Base-by-base conservation (phyloP, 2,888 invertebrate genomes). In the Thumatha senex region DNA sequence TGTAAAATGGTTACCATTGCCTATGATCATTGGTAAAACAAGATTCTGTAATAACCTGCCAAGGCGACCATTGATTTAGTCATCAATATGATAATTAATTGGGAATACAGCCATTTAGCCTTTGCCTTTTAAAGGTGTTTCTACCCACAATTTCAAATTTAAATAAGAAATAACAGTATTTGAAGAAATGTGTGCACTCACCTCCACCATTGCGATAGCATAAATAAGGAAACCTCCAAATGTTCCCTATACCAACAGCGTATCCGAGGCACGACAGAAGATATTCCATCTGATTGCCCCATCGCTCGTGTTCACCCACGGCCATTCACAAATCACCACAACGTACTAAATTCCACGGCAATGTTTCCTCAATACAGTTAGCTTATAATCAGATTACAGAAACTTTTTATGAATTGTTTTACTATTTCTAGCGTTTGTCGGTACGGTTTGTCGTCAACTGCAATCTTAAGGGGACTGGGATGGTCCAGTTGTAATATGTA, bases 121-220 rank as follows among this genome's bases (percentile, higher is more conserved):
- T n/a, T n/a, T n/a, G n/a, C n/a, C n/a, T n/a, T n/a, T n/a, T n/a
- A n/a, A n/a, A n/a, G n/a, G n/a, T n/a, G n/a, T n/a, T n/a, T n/a
- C n/a, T n/a, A n/a, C n/a, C n/a, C n/a, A n/a, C n/a, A n/a, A n/a
- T n/a, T n/a, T n/a, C n/a, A n/a, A n/a, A n/a, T n/a, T n/a, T n/a
- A n/a, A n/a, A n/a, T n/a, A n/a, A n/a, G n/a, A n/a, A n/a, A n/a
- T n/a, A n/a, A n/a, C n/a, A n/a, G n/a, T n/a, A n/a, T 24, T 24
- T 4, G 18, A 4, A 24, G 5, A 24, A 4, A 24, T 5, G 9
- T 31, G 11, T 8, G 31, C 18, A 63, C 61, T 85, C 76, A 95
- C 96, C 97, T 80, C 97, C 97, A 12, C 97, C 97, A 82, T 96
- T 97, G 72, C 96, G 94, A 80, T 96, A 97, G 76, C 96, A 96